Evolutionary conservation across 2,797 vertebrate species (phyloP).

Genomic region (Mormyrops boulengeri): DNA sequence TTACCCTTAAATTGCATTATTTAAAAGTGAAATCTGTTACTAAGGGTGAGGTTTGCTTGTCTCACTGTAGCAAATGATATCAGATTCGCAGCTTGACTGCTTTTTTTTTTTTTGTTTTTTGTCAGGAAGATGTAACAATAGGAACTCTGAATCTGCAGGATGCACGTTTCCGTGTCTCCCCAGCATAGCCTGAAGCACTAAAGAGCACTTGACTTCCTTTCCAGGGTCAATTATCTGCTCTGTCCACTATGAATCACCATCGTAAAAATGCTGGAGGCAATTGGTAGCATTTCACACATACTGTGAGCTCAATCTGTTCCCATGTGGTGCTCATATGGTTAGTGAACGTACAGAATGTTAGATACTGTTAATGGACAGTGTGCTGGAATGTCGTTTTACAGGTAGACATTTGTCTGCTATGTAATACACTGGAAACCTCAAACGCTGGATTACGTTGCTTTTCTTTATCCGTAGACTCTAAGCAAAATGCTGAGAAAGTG

Average conservation of each 20-base stretch:
- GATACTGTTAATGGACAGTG: not conserved
- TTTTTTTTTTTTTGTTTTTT: no score
- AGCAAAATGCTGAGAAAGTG: not conserved
- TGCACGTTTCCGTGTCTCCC: not conserved
- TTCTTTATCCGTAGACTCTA: not conserved
- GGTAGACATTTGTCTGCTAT: not conserved
- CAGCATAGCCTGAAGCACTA: not conserved
- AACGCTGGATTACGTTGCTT: not conserved
- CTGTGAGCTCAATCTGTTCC: not conserved
- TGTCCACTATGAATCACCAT: no score
- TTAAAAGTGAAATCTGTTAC: conserved; percentile 12
- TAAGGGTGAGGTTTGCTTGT: not conserved
- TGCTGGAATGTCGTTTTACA: not conserved
- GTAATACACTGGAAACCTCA: not conserved
- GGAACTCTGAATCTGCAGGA: not conserved
- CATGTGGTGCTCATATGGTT: not conserved
- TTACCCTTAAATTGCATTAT: not conserved
- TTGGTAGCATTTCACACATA: not conserved
- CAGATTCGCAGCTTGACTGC: not conserved
- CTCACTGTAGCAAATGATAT: not conserved
- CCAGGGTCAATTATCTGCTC: not conserved
- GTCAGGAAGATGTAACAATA: not conserved
- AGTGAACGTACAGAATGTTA: not conserved
- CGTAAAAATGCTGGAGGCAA: not conserved
- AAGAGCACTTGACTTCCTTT: not conserved